A percentile compares a stretch with the other conserved stretches of the same genome.
Conservation (phyloP, 1,140 invertebrate genomes). For the Latrodectus geometricus region DNA sequence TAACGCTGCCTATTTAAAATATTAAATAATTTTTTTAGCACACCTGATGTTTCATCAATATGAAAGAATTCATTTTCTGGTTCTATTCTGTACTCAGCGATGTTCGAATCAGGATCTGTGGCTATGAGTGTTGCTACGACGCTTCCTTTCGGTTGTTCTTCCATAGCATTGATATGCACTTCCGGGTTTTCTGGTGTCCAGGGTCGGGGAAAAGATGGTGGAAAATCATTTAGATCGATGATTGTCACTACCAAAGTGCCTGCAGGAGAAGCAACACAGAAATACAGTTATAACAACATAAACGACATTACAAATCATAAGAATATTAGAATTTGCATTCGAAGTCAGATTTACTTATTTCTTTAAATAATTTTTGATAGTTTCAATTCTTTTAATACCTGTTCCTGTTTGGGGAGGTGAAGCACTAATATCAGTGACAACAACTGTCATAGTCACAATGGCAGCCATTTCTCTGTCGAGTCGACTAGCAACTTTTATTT, state of each 20-base stretch:
- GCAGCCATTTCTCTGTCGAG: slow-evolving; percentile 80
- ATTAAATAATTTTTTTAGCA: not conserved
- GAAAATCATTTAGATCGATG: slow-evolving; percentile 81
- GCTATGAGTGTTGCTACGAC: slow-evolving; percentile 84
- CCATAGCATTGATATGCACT: slow-evolving; percentile 78
- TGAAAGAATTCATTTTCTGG: slow-evolving; percentile 81
- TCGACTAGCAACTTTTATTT: slow-evolving; percentile 77
- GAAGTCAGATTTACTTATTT: no score
- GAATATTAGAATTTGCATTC: no score
- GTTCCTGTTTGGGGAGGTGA: slow-evolving; percentile 81
- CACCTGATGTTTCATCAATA: slow-evolving; percentile 73
- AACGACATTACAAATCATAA: no score
- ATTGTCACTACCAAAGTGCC: slow-evolving; percentile 87
- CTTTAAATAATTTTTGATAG: no score
- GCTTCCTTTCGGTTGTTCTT: slow-evolving; percentile 86
- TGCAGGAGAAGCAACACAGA: slow-evolving; percentile 65
- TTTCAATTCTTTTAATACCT: slow-evolving; percentile 70
- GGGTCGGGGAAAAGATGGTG: slow-evolving; percentile 77
- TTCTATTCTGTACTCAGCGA: slow-evolving; percentile 80
- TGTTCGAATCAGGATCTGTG: slow-evolving; percentile 84
- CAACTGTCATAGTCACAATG: slow-evolving; percentile 80
- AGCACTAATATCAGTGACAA: slow-evolving; percentile 82
- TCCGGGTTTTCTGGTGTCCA: slow-evolving; percentile 79
- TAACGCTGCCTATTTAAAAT: not conserved
- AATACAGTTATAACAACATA: not conserved